Percentiles rank a stretch among this genome's conserved stretches.
Evolutionary conservation across 1,140 invertebrate genomes (phyloP).

Genomic region (Drosophila pandora): DNA sequence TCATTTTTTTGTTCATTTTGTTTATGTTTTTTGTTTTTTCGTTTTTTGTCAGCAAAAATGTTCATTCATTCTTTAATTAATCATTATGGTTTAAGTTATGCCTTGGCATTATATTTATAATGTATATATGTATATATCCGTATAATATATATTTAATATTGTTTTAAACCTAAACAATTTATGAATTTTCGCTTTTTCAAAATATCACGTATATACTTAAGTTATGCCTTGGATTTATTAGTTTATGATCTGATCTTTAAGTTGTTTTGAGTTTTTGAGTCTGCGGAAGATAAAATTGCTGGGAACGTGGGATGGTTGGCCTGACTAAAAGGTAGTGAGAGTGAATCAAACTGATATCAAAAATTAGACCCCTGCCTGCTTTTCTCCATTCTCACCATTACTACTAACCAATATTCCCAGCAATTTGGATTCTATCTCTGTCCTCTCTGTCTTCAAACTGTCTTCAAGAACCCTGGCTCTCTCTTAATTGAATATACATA

Average conservation of each 20-base stretch:
- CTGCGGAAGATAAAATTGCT: slow-evolving; percentile 61
- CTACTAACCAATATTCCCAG: slow-evolving; percentile 15
- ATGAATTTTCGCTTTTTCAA: slow-evolving; percentile 80
- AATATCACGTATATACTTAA: slow-evolving; percentile 83
- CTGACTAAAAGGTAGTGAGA: slow-evolving; percentile 3
- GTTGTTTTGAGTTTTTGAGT: slow-evolving; percentile 21
- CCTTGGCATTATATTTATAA: slow-evolving; percentile 56
- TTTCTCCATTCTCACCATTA: not conserved
- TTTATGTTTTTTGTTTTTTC: slow-evolving; percentile 25
- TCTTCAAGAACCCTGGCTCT: not conserved
- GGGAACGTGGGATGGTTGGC: slow-evolving; percentile 28
- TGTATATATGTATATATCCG: slow-evolving; percentile 57
- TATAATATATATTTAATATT: slow-evolving; percentile 64
- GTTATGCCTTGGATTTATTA: slow-evolving; percentile 82
- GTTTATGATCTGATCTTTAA: slow-evolving; percentile 49
- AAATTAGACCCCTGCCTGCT: not conserved
- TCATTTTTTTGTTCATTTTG: slow-evolving; percentile 23
- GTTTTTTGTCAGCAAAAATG: slow-evolving; percentile 72
- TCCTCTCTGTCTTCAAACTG: not conserved
- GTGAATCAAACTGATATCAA: slow-evolving; percentile 32
- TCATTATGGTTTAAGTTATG: slow-evolving; percentile 62
- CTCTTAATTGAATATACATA: not conserved
- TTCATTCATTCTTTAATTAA: slow-evolving; percentile 63
- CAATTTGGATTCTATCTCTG: slow-evolving; percentile 21
- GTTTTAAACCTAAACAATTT: slow-evolving; percentile 79